Evolutionary conservation across 2,113 vertebrate genomes (phyloP).

Genomic region (Crotalus viridis): DNA sequence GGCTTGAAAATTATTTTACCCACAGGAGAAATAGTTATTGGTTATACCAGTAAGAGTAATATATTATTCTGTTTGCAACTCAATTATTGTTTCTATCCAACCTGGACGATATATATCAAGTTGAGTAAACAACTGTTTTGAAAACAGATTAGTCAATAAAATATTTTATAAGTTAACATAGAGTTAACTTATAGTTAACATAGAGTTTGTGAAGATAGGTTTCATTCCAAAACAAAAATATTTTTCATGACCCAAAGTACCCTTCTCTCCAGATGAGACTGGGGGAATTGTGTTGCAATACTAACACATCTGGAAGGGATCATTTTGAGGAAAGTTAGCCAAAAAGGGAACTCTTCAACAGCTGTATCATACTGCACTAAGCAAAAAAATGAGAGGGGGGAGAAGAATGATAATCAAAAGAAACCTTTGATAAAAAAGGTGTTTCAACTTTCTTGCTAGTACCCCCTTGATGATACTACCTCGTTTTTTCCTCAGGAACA

Average conservation of each 20-base stretch:
- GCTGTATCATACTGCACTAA: background rate
- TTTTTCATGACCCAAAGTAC: background rate
- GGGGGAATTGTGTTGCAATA: background rate
- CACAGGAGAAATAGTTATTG: slow-evolving; percentile 29
- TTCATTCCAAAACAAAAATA: background rate
- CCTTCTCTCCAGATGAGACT: background rate
- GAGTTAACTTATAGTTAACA: background rate
- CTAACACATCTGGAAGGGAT: background rate
- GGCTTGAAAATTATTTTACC: slow-evolving; percentile 36
- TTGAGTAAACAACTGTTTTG: background rate
- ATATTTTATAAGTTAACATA: slow-evolving; percentile 4
- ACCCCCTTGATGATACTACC: background rate
- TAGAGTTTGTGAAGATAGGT: background rate
- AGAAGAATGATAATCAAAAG: background rate
- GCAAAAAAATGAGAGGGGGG: background rate
- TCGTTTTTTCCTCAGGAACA: background rate
- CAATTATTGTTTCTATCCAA: background rate
- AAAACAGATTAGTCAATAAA: background rate
- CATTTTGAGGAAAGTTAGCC: background rate
- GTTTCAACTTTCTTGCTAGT: background rate
- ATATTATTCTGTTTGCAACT: background rate
- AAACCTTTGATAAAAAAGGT: background rate
- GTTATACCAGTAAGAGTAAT: slow-evolving; percentile 34
- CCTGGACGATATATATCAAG: slow-evolving; percentile 25
- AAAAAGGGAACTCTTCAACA: background rate